phyloP scores from a whole-genome alignment of 2,113 vertebrate species.

The Ceyx melanurus region DNA sequence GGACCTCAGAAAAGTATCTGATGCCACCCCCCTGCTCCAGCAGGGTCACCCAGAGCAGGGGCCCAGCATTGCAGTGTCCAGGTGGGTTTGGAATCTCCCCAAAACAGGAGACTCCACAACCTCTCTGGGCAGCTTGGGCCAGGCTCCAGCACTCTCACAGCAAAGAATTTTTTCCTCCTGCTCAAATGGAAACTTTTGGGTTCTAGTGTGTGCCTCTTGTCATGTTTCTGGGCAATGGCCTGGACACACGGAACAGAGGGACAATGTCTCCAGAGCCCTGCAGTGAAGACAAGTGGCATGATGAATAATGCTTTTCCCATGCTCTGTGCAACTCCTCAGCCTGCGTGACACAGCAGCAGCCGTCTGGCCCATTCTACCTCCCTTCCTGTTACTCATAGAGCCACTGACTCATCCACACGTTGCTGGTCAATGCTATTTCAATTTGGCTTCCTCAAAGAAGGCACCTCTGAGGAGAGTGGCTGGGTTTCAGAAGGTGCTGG shows the following conservation, averaged over 20 bases:
- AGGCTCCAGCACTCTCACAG: background rate
- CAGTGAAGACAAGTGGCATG: background rate
- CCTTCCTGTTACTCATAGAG: constrained; percentile 60
- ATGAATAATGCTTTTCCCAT: background rate
- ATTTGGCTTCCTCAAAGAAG: background rate
- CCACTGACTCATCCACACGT: constrained; percentile 40
- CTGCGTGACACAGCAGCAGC: background rate
- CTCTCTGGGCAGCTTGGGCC: background rate
- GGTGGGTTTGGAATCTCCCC: background rate
- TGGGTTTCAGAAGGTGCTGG: background rate
- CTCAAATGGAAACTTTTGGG: background rate
- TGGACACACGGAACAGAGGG: background rate
- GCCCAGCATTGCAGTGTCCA: background rate
- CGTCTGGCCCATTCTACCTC: background rate
- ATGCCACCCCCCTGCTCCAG: background rate
- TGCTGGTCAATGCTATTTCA: background rate
- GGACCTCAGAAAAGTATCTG: background rate
- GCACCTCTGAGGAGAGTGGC: background rate
- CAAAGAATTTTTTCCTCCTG: background rate
- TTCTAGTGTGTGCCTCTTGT: background rate
- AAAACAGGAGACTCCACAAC: background rate
- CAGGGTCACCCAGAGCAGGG: background rate
- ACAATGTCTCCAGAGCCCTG: background rate
- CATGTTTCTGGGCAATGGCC: background rate
- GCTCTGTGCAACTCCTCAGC: rapidly evolving